Evolutionary conservation across 2,113 vertebrate species (phyloP).

Genomic region (Anarrhichthys ocellatus): DNA sequence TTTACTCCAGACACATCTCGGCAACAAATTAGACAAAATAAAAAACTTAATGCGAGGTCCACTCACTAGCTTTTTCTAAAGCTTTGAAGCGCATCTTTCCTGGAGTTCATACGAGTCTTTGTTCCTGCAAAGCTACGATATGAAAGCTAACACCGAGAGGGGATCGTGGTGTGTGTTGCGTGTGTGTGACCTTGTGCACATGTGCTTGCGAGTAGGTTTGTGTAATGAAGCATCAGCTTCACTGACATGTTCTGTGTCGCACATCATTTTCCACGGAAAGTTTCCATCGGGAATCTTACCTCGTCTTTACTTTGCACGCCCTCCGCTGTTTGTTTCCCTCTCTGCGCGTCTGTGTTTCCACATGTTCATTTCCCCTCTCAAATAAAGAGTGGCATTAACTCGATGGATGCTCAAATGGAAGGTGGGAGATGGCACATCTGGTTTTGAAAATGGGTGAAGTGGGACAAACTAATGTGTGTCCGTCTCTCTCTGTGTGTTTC

Average conservation of each 20-base stretch:
- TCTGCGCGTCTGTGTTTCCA: constrained; percentile 39
- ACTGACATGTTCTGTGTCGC: constrained; percentile 16
- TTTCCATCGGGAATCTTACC: constrained; percentile 44
- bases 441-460: constrained; percentile 49
- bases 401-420: constrained; percentile 45
- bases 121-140: background rate
- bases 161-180: background rate
- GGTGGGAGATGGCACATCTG: constrained; percentile 62
- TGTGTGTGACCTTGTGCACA: background rate
- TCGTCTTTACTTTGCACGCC: background rate
- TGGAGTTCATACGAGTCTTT: background rate
- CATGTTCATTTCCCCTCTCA: constrained; percentile 51
- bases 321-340: constrained; percentile 31
- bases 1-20: background rate
- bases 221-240: constrained; percentile 31
- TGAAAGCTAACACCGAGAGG: background rate
- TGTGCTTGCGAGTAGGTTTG: constrained; percentile 19
- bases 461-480: constrained; percentile 20
- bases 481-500: constrained; percentile 3
- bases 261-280: constrained; percentile 42
- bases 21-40: background rate
- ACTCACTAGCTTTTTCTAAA: background rate
- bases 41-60: background rate
- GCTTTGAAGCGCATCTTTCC: background rate
- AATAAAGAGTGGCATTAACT: constrained; percentile 50